Percentiles rank a stretch among this genome's conserved stretches.
Conservation (phyloP, 2,113 vertebrate species). For the Pardalotus punctatus region DNA sequence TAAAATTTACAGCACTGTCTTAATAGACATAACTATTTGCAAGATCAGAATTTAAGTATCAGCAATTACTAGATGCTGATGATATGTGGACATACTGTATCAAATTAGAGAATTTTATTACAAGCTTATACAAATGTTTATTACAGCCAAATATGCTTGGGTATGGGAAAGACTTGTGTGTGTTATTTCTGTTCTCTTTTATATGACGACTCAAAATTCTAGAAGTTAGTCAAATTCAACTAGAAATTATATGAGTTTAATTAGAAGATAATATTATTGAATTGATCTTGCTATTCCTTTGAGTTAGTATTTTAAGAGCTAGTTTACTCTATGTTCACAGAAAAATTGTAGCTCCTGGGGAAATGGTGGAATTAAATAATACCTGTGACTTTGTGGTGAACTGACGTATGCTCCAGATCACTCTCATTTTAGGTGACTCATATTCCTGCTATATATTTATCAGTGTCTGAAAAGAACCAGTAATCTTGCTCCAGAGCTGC, state of each 20-base stretch:
- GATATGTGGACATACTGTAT: neutral
- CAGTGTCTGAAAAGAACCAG: neutral
- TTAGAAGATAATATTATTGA: neutral
- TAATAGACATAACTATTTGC: neutral
- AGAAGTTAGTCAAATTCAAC: neutral
- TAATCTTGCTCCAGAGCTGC: neutral
- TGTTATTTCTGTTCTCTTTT: neutral
- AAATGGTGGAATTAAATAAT: neutral
- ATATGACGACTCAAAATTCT: neutral
- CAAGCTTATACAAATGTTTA: neutral
- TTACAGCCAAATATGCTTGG: neutral
- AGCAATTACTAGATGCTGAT: neutral
- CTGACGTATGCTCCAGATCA: neutral
- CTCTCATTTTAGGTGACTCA: neutral
- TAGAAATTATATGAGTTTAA: neutral
- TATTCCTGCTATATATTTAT: neutral
- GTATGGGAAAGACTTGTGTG: neutral
- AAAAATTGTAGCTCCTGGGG: neutral
- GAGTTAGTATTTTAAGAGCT: neutral
- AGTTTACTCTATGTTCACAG: neutral
- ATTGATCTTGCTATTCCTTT: neutral
- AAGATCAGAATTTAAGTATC: neutral
- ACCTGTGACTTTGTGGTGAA: neutral
- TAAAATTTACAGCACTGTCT: neutral
- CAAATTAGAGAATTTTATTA: neutral